Conservation (phyloP, 2,113 vertebrate genomes). For the Nycticorax nycticorax region DNA sequence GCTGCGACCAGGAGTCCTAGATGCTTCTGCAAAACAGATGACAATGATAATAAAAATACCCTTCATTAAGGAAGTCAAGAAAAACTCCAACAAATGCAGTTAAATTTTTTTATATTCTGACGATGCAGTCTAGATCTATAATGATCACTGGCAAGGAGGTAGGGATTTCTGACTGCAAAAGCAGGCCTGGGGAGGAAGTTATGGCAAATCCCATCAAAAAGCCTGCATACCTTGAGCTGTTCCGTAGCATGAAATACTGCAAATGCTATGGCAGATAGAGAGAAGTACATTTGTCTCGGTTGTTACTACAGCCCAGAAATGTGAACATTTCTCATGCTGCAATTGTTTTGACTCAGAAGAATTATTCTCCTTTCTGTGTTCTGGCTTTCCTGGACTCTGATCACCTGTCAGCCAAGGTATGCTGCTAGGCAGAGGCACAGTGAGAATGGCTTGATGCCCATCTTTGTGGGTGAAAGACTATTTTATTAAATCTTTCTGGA, state of each 20-base stretch:
- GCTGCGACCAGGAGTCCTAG: neutral
- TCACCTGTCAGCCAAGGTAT: neutral
- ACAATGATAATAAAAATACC: neutral
- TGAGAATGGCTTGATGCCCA: neutral
- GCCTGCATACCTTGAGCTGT: neutral
- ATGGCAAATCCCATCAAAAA: neutral
- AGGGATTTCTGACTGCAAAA: neutral
- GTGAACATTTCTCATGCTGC: neutral
- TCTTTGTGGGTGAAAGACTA: neutral
- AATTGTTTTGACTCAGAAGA: neutral
- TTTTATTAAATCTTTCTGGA: constrained; percentile 12
- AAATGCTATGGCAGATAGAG: neutral
- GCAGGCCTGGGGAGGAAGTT: neutral
- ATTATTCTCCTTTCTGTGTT: neutral
- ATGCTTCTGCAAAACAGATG: neutral
- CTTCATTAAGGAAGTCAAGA: neutral
- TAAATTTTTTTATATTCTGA: neutral
- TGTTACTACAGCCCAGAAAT: neutral
- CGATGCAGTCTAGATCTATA: neutral
- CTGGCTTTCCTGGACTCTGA: neutral
- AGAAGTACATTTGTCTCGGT: neutral
- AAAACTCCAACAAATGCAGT: neutral
- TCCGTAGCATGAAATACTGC: neutral
- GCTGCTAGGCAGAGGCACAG: neutral
- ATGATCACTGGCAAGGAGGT: neutral